Conservation (phyloP, 2,113 vertebrate genomes). For the Heptranchias perlo region DNA sequence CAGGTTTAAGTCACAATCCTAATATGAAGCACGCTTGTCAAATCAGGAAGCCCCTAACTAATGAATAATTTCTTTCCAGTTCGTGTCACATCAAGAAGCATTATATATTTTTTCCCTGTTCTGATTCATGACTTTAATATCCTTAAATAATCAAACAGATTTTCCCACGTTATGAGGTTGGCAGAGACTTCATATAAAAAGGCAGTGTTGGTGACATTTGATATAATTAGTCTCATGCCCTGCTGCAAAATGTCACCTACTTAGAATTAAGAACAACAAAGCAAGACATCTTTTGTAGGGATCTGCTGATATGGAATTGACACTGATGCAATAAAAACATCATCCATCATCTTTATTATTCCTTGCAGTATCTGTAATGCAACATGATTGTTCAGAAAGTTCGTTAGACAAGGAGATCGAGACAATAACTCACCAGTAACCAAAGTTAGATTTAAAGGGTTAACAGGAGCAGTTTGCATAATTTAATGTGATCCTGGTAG, state of each 20-base stretch:
- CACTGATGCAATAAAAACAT: constrained; percentile 32
- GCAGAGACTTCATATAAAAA: constrained; percentile 11
- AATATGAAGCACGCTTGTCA: constrained; percentile 34
- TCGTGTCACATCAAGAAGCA: background rate
- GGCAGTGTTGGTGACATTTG: constrained; percentile 29
- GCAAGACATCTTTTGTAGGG: constrained; percentile 24
- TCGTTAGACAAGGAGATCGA: background rate
- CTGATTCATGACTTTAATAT: constrained; percentile 36
- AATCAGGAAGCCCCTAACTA: background rate
- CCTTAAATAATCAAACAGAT: constrained; percentile 36
- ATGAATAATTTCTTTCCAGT: constrained; percentile 34
- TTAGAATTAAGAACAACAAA: constrained; percentile 33
- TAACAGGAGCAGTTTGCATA: constrained; percentile 42
- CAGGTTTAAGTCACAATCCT: background rate
- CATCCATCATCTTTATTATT: constrained; percentile 25
- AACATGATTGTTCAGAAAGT: background rate
- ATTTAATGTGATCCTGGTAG: constrained; percentile 52
- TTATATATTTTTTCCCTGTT: background rate
- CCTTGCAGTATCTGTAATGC: background rate
- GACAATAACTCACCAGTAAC: background rate
- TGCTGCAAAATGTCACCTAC: constrained; percentile 31
- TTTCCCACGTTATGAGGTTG: constrained; percentile 5
- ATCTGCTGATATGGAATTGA: constrained; percentile 8
- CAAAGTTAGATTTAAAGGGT: constrained; percentile 42
- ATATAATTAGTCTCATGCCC: constrained; percentile 35